Conservation (phyloP, 2,888 invertebrate species). For the Drosophila mimica region DNA sequence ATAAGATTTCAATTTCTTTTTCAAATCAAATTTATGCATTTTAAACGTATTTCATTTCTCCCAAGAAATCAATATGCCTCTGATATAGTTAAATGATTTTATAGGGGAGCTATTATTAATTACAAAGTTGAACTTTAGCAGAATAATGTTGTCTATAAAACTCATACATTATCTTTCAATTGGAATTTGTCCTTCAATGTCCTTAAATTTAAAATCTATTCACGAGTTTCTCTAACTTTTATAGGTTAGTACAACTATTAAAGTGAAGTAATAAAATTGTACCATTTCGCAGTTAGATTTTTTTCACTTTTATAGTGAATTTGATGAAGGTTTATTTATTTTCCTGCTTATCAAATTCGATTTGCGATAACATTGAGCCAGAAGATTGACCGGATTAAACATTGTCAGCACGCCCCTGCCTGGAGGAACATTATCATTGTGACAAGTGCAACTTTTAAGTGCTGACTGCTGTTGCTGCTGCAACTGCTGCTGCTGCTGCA, state of each 20-base stretch:
- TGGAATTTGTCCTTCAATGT: background rate
- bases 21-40: slow-evolving; percentile 41
- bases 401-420: background rate
- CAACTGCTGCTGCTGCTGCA: slow-evolving; percentile 5
- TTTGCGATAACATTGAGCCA: slow-evolving; percentile 45
- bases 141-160: background rate
- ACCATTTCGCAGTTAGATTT: slow-evolving; percentile 2
- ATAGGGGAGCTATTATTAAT: background rate
- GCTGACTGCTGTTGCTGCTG: slow-evolving; percentile 18
- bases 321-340: slow-evolving; percentile 29
- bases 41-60: slow-evolving; percentile 1
- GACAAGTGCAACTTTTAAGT: slow-evolving; percentile 57
- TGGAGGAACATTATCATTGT: slow-evolving; percentile 33
- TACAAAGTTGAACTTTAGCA: background rate
- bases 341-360: slow-evolving; percentile 49
- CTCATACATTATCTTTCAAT: background rate
- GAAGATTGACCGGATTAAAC: slow-evolving; percentile 41
- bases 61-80: background rate
- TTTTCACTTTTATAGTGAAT: slow-evolving; percentile 13
- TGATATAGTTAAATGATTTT: background rate
- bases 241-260: background rate
- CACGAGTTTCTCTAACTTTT: background rate
- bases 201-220: slow-evolving; percentile 2
- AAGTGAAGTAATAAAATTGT: background rate
- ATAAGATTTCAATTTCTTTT: slow-evolving; percentile 45